Base-by-base conservation (phyloP, 1,140 invertebrate genomes). In the Coptotermes formosanus region DNA sequence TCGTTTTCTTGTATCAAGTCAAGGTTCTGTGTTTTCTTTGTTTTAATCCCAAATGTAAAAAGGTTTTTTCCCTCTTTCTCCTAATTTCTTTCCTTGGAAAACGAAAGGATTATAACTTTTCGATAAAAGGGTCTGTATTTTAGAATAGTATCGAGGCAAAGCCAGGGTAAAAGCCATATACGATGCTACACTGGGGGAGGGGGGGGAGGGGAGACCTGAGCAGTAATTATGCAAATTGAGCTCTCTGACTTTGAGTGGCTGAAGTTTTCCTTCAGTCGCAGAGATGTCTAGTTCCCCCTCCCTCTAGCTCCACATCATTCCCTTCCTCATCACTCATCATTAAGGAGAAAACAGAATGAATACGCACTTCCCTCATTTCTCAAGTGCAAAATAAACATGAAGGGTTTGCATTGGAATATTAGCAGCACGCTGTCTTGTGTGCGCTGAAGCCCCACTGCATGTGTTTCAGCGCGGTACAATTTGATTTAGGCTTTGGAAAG, bases 221-320 rank as follows among this genome's bases (percentile, higher is more conserved):
- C 30, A 59, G 85, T 69, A 85, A 85, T 85, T 85, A 85, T 85
- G 85, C 85, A 85, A 85, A 85, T 85, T 84, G 83, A 52, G 48
- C 83, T 52, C 64, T 75, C 64, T 75, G 64, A 75, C 64, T 75
- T 75, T 75, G 64, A 75, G 64, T 75, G 25, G 64, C 30, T 75
- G 64, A 75, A 75, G 64, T 75, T 75, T 75, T 75, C 64, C 64
- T 75, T 75, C 64, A 75, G 64, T 75, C 59, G 21, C 59, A 64
- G 59, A 64, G 59, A 64, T 64, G 59, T 64, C 64, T 75, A 75
- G 64, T 25, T 75, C 23, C 82, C 32, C 82, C 82, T 25, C 45
- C 82, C 38, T 21, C 45, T n/a, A 21, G 38, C 82, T 48, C n/a
- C 82, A 9, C 82, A 25, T 48, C 82, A 44, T 43, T 83, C 82